Base-by-base conservation (phyloP, 30 jellyfish, hydroid and myxozoan genomes). In the Aurelia coerulea region DNA sequence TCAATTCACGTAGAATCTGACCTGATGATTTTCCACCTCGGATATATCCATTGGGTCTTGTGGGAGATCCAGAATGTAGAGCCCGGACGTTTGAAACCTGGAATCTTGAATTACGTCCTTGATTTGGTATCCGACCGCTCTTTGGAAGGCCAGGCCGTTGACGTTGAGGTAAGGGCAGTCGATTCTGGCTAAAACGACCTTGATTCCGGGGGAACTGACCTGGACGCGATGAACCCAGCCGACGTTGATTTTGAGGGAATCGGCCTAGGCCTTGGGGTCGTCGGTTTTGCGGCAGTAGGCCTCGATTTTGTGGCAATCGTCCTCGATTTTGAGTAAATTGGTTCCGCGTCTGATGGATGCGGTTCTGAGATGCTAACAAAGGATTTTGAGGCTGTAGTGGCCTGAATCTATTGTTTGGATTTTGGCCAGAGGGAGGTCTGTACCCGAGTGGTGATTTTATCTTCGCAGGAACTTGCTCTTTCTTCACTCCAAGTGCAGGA, bases 281-380 rank as follows among this genome's bases (percentile, higher is more conserved):
- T 46, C 1, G 11, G 62, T 70, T 70, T 29, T 31, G 67, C 5
- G 65, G 62, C 32, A 42, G 23, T 0, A 23, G 67, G 12, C 64
- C 63, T 32, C 78, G 16, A 34, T 78, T 50, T 32, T 50, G 79
- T 10, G 78, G 68, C 23, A 78, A 33, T 29, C 63, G 78, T 42
- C 79, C 65, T 4, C 52, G 78, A 39, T 31, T 63, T 15, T 34
- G 39, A 18, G 72, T 6, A 35, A 9, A 17, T 8, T 33, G 18
- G 2, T 41, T 46, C 56, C 51, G 51, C 29, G 17, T 42, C 68
- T 65, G 88, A 34, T 65, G 34, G n/a, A 10, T 15, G 33, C 63
- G 52, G 54, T 72, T 49, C 33, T 18, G 62, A 18, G 67, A 59
- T 63, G 76, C 23, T 17, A 41, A 31, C 29, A 60, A 53, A 46